These are phyloP conservation scores for Mercenaria mercenaria DNA, from an alignment of 1,140 invertebrate species.

Conservation along the genomic window DNA sequence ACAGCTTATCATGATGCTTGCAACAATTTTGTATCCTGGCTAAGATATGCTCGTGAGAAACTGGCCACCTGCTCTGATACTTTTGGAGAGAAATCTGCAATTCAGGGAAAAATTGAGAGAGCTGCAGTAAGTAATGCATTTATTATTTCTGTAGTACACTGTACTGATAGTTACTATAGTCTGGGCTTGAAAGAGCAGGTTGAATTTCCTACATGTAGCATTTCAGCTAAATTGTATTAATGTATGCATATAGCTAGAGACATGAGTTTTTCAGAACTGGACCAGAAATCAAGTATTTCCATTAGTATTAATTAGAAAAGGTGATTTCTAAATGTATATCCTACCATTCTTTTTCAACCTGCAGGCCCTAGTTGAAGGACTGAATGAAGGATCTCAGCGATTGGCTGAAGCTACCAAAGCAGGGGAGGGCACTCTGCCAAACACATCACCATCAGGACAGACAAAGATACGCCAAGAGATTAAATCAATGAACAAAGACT, in stretches of 20 bases:
- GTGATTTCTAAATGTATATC: no score
- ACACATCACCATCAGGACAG: conserved; percentile 82
- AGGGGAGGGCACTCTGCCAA: conserved; percentile 80
- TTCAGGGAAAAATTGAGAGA: conserved; percentile 91
- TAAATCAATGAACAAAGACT: conserved; percentile 81
- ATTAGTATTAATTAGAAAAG: no score
- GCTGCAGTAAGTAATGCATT: conserved; percentile 89
- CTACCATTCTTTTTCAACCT: no score
- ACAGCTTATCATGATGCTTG: conserved; percentile 89
- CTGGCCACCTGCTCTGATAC: conserved; percentile 97
- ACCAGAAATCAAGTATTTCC: no score
- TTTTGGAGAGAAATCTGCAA: conserved; percentile 96
- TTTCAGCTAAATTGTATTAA: no score
- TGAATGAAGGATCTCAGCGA: conserved; percentile 80
- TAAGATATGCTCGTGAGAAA: conserved; percentile 94
- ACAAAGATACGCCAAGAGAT: conserved; percentile 83
- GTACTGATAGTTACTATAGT: no score
- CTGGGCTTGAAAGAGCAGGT: no score
- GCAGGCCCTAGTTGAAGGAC: conserved; percentile 73
- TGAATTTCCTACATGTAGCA: no score
- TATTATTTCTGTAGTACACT: neutral
- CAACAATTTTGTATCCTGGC: conserved; percentile 96
- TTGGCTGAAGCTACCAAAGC: conserved; percentile 79
- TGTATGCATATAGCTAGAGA: no score
- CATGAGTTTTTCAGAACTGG: no score